phyloP scores from a whole-genome alignment of 1,140 invertebrate genomes.

The Centruroides sculpturatus region DNA sequence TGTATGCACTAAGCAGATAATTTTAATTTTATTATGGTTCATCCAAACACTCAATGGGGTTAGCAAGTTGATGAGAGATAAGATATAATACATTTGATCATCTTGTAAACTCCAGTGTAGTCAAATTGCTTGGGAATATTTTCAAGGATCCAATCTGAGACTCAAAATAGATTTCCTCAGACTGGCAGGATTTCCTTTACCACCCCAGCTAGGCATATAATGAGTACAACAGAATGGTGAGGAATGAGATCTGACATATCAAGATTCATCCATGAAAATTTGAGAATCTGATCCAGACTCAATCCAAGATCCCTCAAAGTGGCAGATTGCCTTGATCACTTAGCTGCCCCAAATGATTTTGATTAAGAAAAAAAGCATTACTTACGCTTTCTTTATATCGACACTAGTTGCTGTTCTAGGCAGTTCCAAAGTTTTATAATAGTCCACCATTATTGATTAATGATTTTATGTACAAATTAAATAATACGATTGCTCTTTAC shows the following conservation, averaged over 20 bases:
- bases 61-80: too few species aligned
- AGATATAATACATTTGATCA: too few species aligned
- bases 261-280: neutral
- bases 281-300: neutral
- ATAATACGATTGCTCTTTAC: too few species aligned
- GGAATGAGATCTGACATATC: neutral
- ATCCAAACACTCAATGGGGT: too few species aligned
- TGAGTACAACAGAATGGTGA: neutral
- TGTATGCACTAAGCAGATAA: too few species aligned
- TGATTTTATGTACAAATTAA: too few species aligned
- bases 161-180: neutral
- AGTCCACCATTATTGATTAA: conserved; percentile 61
- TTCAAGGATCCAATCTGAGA: neutral
- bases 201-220: neutral
- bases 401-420: conserved; percentile 51
- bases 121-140: too few species aligned
- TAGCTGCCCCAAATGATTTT: neutral
- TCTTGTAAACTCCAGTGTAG: too few species aligned
- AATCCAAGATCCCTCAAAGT: neutral
- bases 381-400: conserved; percentile 97
- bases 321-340: neutral
- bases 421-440: conserved; percentile 82
- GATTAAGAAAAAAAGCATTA: conserved; percentile 22
- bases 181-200: neutral
- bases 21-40: too few species aligned